Evolutionary conservation across 2,113 vertebrate genomes (phyloP), one percentile per base, ranked within the genome.

Genomic region (Proterorhinus semilunaris): DNA sequence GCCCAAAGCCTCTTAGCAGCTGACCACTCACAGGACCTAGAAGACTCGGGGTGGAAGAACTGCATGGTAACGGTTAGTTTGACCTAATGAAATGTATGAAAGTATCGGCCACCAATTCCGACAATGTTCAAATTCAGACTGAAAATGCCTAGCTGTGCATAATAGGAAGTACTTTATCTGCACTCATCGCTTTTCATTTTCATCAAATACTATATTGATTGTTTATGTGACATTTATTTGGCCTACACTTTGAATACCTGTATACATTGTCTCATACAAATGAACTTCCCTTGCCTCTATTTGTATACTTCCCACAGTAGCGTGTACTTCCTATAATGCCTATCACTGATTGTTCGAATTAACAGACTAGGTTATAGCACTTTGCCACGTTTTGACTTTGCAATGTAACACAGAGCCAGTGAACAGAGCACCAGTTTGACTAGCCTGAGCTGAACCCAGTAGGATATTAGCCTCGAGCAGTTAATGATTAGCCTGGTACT

Each of bases 1-100:
- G 75, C 66, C 50, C 78, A 89, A 82, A 91, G 76, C 78, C 73
- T 59, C 72, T 89, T 49, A 88, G 58, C 69, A 65, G 87, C 63
- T 79, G 86, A 69, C 79, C 84, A 82, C 66, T 81, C 79, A 75
- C 75, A 83, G 86, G 81, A 64, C 88, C 78, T 82, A 13, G 44
- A 65, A 78, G 86, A 76, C 16, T 65, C 63, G 54, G 10, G 27
- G 10, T 57, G 0, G 7, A 13, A 36, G 27, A 43, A 48, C 36
- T 57, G 47, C 36, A 13, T 43, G 36, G 68, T 66, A 12, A 44
- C 21, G 5, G 45, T 61, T 72, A 27, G n/a, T 67, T 16, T 54
- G 7, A 47, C 10, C 10, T 4, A 8, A 47, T 47, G 10, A 8
- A 8, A 47, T 7, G 10, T 5, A 47, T 7, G 7, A 47, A 47